Evolutionary conservation across 23 tunicate genomes (phyloP).

Genomic region (Ascidia mentula): DNA sequence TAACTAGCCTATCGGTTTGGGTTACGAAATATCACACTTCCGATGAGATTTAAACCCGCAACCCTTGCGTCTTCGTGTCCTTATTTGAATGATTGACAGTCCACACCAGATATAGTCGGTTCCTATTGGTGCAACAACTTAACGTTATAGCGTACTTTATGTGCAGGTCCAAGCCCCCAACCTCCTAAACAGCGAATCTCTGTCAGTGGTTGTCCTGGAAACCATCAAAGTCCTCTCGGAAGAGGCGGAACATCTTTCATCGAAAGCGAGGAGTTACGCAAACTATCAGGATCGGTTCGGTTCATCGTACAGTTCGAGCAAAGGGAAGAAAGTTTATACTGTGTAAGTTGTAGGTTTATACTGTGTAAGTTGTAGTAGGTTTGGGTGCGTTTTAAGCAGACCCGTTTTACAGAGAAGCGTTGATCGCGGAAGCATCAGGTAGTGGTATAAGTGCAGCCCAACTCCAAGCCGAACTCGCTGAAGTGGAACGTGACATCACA

Average conservation of each 20-base stretch:
- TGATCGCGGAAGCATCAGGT: constrained; percentile 75
- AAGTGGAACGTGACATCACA: constrained; percentile 86
- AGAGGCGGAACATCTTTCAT: constrained; percentile 48
- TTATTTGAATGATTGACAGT: no score
- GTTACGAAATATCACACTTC: no score
- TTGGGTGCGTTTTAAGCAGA: no score
- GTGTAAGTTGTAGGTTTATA: constrained; percentile 84
- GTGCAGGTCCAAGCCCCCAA: constrained; percentile 82
- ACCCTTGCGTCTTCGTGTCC: no score
- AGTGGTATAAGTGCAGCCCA: constrained; percentile 76
- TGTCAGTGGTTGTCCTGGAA: constrained; percentile 75
- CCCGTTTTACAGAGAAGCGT: constrained; percentile 56
- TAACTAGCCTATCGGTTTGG: no score
- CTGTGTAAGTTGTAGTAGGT: constrained; percentile 95
- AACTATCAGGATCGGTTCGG: constrained; percentile 95
- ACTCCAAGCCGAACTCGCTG: constrained; percentile 83
- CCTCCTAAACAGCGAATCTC: constrained; percentile 52
- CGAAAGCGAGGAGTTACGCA: constrained; percentile 81
- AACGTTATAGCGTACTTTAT: no score
- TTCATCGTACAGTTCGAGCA: constrained; percentile 58
- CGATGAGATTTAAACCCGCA: no score
- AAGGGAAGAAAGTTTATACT: constrained; percentile 65
- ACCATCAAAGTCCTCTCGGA: constrained; percentile 56
- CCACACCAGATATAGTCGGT: no score
- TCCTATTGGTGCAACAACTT: no score